A percentile compares a stretch with the other conserved stretches of the same genome.
Evolutionary conservation across 2,113 vertebrate genomes (phyloP).

Genomic region (Tetraodon nigroviridis): DNA sequence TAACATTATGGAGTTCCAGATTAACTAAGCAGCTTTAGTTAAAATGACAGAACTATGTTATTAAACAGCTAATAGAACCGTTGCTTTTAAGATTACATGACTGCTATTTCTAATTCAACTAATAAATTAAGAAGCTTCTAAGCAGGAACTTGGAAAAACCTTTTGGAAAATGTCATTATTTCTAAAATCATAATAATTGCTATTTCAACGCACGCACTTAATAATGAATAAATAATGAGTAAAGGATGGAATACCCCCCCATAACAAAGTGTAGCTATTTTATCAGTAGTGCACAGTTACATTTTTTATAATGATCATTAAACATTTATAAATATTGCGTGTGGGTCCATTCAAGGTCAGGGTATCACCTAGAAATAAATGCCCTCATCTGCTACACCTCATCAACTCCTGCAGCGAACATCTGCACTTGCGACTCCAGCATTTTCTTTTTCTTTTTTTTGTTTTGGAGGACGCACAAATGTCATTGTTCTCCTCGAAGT

Average conservation of each 20-base stretch:
- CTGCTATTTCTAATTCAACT: too few species aligned
- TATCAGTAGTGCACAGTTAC: conserved; percentile 20
- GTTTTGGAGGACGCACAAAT: conserved; percentile 69
- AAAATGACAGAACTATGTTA: too few species aligned
- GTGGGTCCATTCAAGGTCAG: conserved; percentile 59
- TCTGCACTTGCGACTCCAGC: conserved; percentile 42
- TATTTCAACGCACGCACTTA: background rate
- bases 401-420: conserved; percentile 67
- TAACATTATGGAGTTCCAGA: too few species aligned
- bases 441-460: conserved; percentile 13
- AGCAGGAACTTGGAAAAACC: background rate
- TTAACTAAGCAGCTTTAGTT: too few species aligned
- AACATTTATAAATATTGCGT: conserved; percentile 49
- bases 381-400: conserved; percentile 69
- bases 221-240: background rate
- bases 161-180: background rate
- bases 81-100: too few species aligned
- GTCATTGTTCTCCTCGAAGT: conserved; percentile 66
- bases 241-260: background rate
- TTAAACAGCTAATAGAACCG: too few species aligned
- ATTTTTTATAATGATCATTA: conserved; percentile 33
- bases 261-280: conserved; percentile 4
- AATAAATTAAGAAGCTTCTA: too few species aligned
- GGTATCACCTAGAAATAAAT: conserved; percentile 59
- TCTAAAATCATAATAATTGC: background rate